A percentile compares a stretch with the other conserved stretches of the same genome.
Conservation (phyloP, 2,888 invertebrate genomes). For the Venusia cambrica region DNA sequence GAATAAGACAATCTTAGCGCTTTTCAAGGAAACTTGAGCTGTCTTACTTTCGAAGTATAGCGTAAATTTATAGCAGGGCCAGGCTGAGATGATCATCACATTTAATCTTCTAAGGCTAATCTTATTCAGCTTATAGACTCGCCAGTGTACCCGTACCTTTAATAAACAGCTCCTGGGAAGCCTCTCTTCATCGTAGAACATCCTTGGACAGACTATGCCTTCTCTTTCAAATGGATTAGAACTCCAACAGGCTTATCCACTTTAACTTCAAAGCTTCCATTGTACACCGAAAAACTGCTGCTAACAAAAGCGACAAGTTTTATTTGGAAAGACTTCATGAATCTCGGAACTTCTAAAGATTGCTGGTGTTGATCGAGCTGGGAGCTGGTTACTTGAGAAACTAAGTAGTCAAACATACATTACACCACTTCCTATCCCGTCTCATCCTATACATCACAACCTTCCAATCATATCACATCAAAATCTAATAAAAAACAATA, state of each 20-base stretch:
- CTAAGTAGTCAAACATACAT: no score
- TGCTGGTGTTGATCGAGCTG: slow-evolving; percentile 35
- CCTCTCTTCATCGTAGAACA: no score
- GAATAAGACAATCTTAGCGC: slow-evolving; percentile 41
- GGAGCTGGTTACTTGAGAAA: slow-evolving; percentile 33
- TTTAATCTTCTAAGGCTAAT: no score
- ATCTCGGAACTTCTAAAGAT: slow-evolving; percentile 37
- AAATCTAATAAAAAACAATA: no score
- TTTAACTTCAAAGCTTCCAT: slow-evolving; percentile 12
- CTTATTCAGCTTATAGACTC: no score
- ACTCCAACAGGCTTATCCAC: slow-evolving; percentile 12
- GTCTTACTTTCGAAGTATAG: slow-evolving; percentile 51
- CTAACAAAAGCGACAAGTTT: slow-evolving; percentile 36
- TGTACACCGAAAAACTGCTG: slow-evolving; percentile 30
- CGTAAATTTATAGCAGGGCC: slow-evolving; percentile 45
- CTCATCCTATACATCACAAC: no score
- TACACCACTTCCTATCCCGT: no score
- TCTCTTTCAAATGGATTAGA: slow-evolving; percentile 3
- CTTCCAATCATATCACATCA: no score
- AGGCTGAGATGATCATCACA: neutral
- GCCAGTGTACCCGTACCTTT: no score
- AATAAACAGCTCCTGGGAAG: no score
- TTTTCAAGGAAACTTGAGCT: slow-evolving; percentile 43
- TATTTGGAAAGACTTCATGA: slow-evolving; percentile 48
- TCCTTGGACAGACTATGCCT: neutral